These are phyloP conservation scores for Manis crassicaudata DNA, from an alignment of 2,797 vertebrate species.

Conservation along the genomic window DNA sequence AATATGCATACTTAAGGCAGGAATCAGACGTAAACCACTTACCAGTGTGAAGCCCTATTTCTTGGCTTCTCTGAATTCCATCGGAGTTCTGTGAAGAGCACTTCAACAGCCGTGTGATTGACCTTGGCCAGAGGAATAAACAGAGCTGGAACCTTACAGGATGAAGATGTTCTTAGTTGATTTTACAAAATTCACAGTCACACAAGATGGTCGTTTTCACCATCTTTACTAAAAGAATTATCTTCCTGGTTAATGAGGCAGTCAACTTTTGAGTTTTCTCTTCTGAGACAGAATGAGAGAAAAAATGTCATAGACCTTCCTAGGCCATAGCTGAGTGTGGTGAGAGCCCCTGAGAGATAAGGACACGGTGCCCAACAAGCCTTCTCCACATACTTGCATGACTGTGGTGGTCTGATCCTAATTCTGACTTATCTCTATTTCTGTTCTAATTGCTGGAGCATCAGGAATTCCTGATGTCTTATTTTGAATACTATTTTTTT, in stretches of 20 bases:
- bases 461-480: not conserved
- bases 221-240: not conserved
- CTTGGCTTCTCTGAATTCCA: not conserved
- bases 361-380: not conserved
- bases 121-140: slow-evolving; percentile 36
- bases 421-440: not conserved
- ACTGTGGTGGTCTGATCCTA: not conserved
- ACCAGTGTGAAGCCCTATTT: not conserved
- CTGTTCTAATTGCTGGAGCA: not conserved
- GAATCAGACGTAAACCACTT: not conserved
- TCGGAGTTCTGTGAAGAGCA: not conserved
- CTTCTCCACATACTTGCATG: not conserved
- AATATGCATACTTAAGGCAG: not conserved
- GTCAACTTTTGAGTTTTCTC: not conserved
- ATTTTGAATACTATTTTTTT: not conserved
- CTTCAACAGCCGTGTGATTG: not conserved
- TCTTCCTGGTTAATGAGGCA: not conserved
- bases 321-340: not conserved
- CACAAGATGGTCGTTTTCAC: not conserved
- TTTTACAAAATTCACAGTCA: slow-evolving; percentile 8
- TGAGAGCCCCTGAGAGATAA: not conserved
- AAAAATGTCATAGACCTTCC: not conserved
- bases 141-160: not conserved
- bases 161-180: not conserved
- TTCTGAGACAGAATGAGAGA: not conserved